A percentile compares a stretch with the other conserved stretches of the same genome.
These are phyloP conservation scores for Amphipyra tragopoginis DNA, from an alignment of 2,888 invertebrate species.

Conservation along the genomic window DNA sequence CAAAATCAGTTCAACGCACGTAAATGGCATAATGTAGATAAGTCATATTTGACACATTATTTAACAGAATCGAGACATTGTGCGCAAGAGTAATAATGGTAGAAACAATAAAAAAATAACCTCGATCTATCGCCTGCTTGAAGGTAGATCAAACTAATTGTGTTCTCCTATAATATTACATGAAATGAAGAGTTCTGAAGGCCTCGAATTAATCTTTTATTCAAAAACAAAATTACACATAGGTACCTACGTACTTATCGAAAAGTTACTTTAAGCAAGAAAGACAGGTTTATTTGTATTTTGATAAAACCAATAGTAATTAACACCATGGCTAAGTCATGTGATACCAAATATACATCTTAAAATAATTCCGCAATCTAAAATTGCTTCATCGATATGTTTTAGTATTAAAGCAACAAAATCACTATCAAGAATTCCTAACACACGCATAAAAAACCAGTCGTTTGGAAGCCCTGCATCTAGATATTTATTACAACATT, in stretches of 20 bases:
- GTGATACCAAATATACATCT: no score
- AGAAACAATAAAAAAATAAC: slow-evolving; percentile 8
- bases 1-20: no score
- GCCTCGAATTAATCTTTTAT: background rate
- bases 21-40: no score
- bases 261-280: background rate
- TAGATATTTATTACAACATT: slow-evolving; percentile 46
- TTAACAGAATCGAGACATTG: background rate
- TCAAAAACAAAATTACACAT: background rate
- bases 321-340: no score
- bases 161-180: background rate
- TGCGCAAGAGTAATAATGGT: background rate
- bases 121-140: slow-evolving; percentile 5
- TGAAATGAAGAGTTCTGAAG: background rate
- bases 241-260: no score
- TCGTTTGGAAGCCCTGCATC: slow-evolving; percentile 19
- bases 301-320: background rate
- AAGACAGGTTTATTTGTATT: background rate
- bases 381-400: no score
- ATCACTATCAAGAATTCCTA: slow-evolving; percentile 7
- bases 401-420: no score
- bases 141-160: slow-evolving; percentile 1
- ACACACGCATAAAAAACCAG: slow-evolving; percentile 18
- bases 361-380: no score
- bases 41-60: background rate